Base-by-base conservation (phyloP, 2,888 invertebrate genomes). In the Apantesis nais region DNA sequence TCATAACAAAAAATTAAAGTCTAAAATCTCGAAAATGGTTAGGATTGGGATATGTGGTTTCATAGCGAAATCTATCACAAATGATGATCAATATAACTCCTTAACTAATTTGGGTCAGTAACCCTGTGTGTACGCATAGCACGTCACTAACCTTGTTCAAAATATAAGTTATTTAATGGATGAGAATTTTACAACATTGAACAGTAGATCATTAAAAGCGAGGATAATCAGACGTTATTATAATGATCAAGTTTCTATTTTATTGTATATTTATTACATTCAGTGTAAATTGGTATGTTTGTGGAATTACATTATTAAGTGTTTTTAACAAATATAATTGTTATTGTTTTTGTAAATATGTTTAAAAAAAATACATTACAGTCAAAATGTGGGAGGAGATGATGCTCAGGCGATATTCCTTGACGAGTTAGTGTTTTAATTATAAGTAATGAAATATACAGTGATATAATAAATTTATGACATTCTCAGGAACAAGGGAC, bases 371-470 rank as follows among this genome's bases (percentile, higher is more conserved):
- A 12, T 61, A 22, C 7, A 19, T 78, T 82, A 44, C 73, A 85
- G 83, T 70, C 68, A 73, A 31, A 74, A 76, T 7, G 58, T 58
- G 9, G 92, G 92, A 0, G 91, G 86, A 0, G 92, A 92, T 19
- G 92, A 92, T 74, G 90, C 92, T 0, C 89, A 92, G 86, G 92
- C 92, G 0, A 91, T 92, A 77, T 91, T 92, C 67, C 70, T 91
- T 69, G 81, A 91, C 70, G 93, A 92, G 93, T 93, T 80, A 79
- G 85, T 84, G 58, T 16, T n/a, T n/a, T n/a, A n/a, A n/a, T n/a
- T n/a, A n/a, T n/a, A n/a, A n/a, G n/a, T n/a, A n/a, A n/a, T n/a
- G n/a, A n/a, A n/a, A n/a, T n/a, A n/a, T n/a, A n/a, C n/a, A n/a
- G n/a, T n/a, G n/a, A n/a, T n/a, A n/a, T n/a, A n/a, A n/a, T n/a